Percentiles rank a stretch among this genome's conserved stretches.
These are phyloP conservation scores for Hydrozoanthus gracilis DNA, from an alignment of 92 coral and sea anemone species.

Conservation along the genomic window DNA sequence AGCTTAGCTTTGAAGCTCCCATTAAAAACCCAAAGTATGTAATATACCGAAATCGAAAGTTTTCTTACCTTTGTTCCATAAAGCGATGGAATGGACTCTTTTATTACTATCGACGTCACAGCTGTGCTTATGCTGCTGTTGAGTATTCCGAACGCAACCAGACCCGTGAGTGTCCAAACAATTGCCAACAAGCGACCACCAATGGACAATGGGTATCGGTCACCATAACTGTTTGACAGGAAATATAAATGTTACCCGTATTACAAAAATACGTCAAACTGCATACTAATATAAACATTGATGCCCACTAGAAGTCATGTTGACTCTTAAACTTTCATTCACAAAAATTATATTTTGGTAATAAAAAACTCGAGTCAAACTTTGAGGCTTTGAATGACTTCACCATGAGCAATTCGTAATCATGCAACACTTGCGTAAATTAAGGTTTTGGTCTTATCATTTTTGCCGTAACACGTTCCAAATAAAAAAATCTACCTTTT, in stretches of 20 bases:
- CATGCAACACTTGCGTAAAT: too few species aligned
- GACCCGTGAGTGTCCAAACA: constrained; percentile 21
- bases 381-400: too few species aligned
- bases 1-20: too few species aligned
- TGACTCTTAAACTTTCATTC: too few species aligned
- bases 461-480: too few species aligned
- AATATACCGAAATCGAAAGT: background rate
- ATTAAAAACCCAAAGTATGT: background rate
- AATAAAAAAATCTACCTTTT: too few species aligned
- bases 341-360: too few species aligned
- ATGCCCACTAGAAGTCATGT: too few species aligned
- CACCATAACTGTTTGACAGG: constrained; percentile 12
- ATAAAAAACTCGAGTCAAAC: too few species aligned
- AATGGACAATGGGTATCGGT: constrained; percentile 20
- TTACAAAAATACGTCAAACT: background rate
- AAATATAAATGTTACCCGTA: background rate
- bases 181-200: constrained; percentile 35
- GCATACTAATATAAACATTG: too few species aligned
- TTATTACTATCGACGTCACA: constrained; percentile 27
- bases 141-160: constrained; percentile 32
- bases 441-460: too few species aligned
- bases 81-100: constrained; percentile 20
- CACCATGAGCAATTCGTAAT: too few species aligned
- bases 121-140: constrained; percentile 38
- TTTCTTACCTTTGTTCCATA: constrained; percentile 26